Evolutionary conservation across 2,113 vertebrate genomes (phyloP).

Genomic region (Myotis davidii): DNA sequence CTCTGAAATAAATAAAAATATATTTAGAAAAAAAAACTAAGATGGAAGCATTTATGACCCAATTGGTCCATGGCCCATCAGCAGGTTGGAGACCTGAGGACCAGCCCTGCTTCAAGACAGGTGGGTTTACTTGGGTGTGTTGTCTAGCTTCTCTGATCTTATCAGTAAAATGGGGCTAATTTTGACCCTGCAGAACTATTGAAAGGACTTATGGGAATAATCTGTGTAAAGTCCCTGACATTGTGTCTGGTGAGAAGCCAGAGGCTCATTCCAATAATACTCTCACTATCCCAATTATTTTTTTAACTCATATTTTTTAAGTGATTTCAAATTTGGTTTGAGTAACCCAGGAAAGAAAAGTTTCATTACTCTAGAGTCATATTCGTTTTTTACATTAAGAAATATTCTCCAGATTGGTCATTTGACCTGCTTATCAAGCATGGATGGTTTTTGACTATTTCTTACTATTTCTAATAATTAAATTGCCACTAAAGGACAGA

Average conservation of each 20-base stretch:
- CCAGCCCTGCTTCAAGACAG: background rate
- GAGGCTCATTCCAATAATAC: constrained; percentile 33
- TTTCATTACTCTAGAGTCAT: background rate
- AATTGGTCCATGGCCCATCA: background rate
- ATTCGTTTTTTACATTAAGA: constrained; percentile 58
- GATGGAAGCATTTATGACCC: background rate
- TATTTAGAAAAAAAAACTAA: background rate
- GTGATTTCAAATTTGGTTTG: constrained; percentile 47
- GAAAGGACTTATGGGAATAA: constrained; percentile 26
- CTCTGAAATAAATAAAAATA: no score
- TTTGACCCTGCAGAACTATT: constrained; percentile 17
- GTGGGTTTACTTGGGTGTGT: background rate
- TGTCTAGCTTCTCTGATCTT: background rate
- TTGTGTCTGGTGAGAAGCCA: constrained; percentile 25
- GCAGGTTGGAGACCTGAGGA: background rate
- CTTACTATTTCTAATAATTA: constrained; percentile 12
- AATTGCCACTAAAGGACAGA: constrained; percentile 35
- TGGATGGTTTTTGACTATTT: constrained; percentile 34
- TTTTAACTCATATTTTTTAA: constrained; percentile 58
- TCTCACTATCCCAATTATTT: constrained; percentile 40
- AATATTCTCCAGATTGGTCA: constrained; percentile 33
- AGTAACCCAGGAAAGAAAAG: constrained; percentile 47
- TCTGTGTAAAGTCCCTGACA: constrained; percentile 47
- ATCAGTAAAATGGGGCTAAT: constrained; percentile 40
- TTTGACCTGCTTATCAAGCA: constrained; percentile 53